Conservation (phyloP, 2,888 invertebrate species). For the Eupithecia centaureata region DNA sequence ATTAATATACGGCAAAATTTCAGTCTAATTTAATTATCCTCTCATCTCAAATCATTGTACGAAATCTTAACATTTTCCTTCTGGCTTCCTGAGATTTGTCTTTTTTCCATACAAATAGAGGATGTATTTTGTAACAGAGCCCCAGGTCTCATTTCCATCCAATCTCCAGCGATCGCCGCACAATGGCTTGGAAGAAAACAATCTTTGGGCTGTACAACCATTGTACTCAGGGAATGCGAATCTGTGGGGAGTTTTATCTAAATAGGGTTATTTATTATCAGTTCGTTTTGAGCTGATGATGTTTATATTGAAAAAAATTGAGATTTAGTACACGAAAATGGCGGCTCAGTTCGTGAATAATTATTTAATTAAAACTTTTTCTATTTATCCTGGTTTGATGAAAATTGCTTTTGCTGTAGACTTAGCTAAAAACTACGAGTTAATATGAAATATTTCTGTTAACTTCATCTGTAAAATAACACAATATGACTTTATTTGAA, state of each 20-base stretch:
- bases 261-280: slow-evolving; percentile 10
- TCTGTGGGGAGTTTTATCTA: slow-evolving; percentile 6
- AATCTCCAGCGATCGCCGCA: slow-evolving; percentile 61
- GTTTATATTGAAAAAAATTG: not conserved
- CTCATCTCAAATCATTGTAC: slow-evolving; percentile 2
- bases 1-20: not conserved
- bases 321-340: not conserved
- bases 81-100: slow-evolving; percentile 17
- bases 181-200: slow-evolving; percentile 73
- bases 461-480: not conserved
- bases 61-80: slow-evolving; percentile 19
- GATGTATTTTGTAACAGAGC: slow-evolving; percentile 44
- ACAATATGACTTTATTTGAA: not conserved
- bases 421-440: not conserved
- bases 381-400: not conserved
- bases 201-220: slow-evolving; percentile 63
- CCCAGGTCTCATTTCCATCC: slow-evolving; percentile 62
- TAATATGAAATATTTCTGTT: not conserved
- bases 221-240: slow-evolving; percentile 31
- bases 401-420: not conserved
- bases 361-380: not conserved
- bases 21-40: slow-evolving; percentile 6
- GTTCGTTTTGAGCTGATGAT: not conserved
- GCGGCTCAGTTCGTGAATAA: not conserved
- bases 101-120: slow-evolving; percentile 29